Conservation (phyloP, 1,140 invertebrate genomes). For the Drosophila sp. region DNA sequence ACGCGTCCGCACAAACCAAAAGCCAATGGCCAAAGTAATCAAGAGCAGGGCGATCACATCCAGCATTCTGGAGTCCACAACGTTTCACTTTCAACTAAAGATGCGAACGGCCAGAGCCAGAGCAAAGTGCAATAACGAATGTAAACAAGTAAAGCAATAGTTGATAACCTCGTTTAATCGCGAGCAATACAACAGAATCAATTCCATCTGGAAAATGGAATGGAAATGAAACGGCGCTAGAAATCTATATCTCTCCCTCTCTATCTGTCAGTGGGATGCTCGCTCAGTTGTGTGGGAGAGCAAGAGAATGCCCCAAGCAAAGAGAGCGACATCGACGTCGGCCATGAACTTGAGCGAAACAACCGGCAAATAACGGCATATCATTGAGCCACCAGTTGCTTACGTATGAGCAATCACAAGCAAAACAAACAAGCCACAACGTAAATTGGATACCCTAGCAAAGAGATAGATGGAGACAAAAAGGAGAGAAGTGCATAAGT, state of each 20-base stretch:
- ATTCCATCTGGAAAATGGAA: slow-evolving; percentile 2
- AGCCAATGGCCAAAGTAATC: slow-evolving; percentile 41
- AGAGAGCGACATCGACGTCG: background rate
- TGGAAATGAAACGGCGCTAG: background rate
- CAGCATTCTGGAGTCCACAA: slow-evolving; percentile 37
- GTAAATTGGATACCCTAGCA: too few relatives aligned
- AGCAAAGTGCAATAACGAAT: slow-evolving; percentile 13
- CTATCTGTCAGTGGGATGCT: background rate
- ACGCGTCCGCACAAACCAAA: slow-evolving; percentile 58
- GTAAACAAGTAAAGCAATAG: slow-evolving; percentile 16
- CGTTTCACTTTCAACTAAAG: slow-evolving; percentile 50
- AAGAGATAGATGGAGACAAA: too few relatives aligned
- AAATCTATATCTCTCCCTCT: background rate
- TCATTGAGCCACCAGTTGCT: background rate
- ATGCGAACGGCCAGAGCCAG: background rate
- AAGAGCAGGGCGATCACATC: slow-evolving; percentile 58
- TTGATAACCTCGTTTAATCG: slow-evolving; percentile 13
- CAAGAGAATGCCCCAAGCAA: background rate
- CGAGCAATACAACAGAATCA: background rate
- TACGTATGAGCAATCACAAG: background rate
- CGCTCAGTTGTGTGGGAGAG: background rate
- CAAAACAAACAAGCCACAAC: background rate
- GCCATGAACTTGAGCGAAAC: slow-evolving; percentile 2
- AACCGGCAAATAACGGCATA: background rate
- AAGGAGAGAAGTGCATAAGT: background rate